A percentile compares a stretch with the other conserved stretches of the same genome.
phyloP scores from a whole-genome alignment of 2,797 vertebrate genomes.

The Anguilla anguilla region DNA sequence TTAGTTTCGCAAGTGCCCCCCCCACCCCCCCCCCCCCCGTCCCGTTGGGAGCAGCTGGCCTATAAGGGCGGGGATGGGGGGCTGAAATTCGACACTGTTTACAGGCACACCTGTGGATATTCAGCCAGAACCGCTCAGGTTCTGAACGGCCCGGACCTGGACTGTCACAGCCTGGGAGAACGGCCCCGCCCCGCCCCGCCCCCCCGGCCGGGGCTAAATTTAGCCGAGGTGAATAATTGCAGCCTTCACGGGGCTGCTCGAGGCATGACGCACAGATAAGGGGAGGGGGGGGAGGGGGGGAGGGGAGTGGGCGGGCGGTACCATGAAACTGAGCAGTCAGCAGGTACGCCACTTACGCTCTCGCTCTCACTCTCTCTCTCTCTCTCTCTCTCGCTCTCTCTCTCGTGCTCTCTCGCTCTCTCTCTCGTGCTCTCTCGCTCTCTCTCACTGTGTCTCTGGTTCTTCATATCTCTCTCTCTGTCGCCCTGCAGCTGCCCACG shows the following conservation, averaged over 20 bases:
- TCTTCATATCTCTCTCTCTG: not conserved
- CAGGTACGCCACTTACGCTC: not conserved
- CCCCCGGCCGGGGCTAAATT: not conserved
- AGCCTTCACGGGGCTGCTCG: not conserved
- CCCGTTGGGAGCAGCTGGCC: not conserved
- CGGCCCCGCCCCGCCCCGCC: not conserved
- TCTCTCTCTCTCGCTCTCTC: no score
- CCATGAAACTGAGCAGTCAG: slow-evolving; percentile 6
- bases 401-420: no score
- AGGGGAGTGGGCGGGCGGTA: not conserved
- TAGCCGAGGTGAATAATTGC: slow-evolving; percentile 28
- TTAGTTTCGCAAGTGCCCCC: no score
- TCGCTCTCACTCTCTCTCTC: not conserved
- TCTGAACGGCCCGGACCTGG: not conserved
- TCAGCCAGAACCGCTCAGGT: not conserved
- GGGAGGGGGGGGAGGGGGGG: not conserved
- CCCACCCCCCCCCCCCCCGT: not conserved
- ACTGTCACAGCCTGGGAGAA: not conserved
- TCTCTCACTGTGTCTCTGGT: not conserved
- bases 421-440: not conserved
- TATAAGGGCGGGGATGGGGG: not conserved
- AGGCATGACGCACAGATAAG: not conserved
- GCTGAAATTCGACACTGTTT: not conserved
- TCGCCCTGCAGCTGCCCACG: not conserved
- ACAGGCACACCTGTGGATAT: not conserved